Evolutionary conservation across 2,113 vertebrate species (phyloP), one percentile per base, ranked within the genome.

Genomic region (Marmota flaviventris): DNA sequence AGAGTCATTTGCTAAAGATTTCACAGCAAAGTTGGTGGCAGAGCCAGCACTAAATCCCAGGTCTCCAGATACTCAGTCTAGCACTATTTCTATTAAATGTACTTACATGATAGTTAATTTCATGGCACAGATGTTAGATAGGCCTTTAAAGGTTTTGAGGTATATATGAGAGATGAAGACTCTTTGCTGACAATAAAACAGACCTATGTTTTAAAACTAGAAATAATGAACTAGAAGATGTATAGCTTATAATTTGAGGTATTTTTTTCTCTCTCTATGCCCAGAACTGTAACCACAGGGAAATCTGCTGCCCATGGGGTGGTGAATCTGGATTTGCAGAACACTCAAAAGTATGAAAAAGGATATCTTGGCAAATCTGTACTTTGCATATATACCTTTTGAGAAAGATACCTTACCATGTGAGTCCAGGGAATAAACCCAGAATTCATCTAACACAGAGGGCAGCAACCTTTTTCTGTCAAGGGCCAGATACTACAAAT

Each of bases 151-250:
- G 16, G 29, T 51, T 87, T 77, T 87, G 81, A 97, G 58, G 61
- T 90, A 69, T 96, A 39, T 85, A 12, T 56, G 67, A 96, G 82
- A 89, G 70, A 69, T 53, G 32, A 24, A 81, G 61, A 45, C 42
- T 91, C 42, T 95, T 94, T 86, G 70, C 34, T 89, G 51, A 84
- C 75, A 93, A 91, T n/a, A 89, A 96, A 97, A 87, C 27, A 95
- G 53, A 87, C 18, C 9, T 89, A 63, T 93, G 18, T 95, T 93
- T 97, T 93, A 92, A 91, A 97, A 92, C n/a, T 69, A 84, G 70
- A 56, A 70, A 77, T 79, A 76, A 79, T 92, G 81, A 89, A 51
- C 34, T 82, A n/a, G 53, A 91, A 48, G n/a, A 70, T 67, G 14
- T 45, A 69, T 39, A 96, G 70, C 25, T 89, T 48, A 45, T 94